phyloP scores from a whole-genome alignment of 2,888 invertebrate genomes.

The Synergus laeviventris region DNA sequence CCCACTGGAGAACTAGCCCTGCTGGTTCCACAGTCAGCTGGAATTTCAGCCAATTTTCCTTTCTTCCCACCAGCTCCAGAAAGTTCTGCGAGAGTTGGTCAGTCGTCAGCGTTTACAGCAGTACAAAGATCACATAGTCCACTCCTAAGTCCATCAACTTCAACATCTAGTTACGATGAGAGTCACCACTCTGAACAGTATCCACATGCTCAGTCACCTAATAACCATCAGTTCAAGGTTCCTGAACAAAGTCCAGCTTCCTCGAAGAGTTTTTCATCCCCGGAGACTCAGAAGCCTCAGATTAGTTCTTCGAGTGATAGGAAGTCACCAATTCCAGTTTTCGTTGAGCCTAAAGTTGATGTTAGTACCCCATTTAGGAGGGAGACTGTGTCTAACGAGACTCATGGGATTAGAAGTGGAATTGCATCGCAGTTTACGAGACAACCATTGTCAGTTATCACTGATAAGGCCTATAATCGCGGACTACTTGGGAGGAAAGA shows the following conservation, averaged over 20 bases:
- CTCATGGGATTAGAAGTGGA: constrained; percentile 42
- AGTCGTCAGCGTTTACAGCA: constrained; percentile 74
- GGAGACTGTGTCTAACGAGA: constrained; percentile 45
- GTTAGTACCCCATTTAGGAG: constrained; percentile 48
- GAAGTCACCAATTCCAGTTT: constrained; percentile 62
- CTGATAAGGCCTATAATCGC: constrained; percentile 71
- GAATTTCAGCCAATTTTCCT: constrained; percentile 77
- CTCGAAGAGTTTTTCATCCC: constrained; percentile 59
- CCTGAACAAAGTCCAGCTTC: constrained; percentile 67
- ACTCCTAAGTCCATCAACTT: constrained; percentile 84
- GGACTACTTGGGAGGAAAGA: constrained; percentile 59
- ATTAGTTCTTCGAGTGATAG: constrained; percentile 72
- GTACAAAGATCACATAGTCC: constrained; percentile 80
- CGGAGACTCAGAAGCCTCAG: constrained; percentile 72
- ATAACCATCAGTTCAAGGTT: constrained; percentile 63
- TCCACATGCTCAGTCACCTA: constrained; percentile 64
- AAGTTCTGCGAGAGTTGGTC: constrained; percentile 62
- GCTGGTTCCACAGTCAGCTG: constrained; percentile 79
- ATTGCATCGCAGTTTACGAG: constrained; percentile 56
- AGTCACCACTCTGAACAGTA: constrained; percentile 76
- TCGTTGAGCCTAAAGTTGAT: constrained; percentile 60
- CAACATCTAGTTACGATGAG: constrained; percentile 82
- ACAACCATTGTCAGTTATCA: constrained; percentile 73
- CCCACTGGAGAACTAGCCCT: constrained; percentile 83
- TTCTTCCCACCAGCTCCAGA: constrained; percentile 74